These are phyloP conservation scores for Malthinus seriepunctatus DNA, from an alignment of 2,888 invertebrate species.

Conservation along the genomic window DNA sequence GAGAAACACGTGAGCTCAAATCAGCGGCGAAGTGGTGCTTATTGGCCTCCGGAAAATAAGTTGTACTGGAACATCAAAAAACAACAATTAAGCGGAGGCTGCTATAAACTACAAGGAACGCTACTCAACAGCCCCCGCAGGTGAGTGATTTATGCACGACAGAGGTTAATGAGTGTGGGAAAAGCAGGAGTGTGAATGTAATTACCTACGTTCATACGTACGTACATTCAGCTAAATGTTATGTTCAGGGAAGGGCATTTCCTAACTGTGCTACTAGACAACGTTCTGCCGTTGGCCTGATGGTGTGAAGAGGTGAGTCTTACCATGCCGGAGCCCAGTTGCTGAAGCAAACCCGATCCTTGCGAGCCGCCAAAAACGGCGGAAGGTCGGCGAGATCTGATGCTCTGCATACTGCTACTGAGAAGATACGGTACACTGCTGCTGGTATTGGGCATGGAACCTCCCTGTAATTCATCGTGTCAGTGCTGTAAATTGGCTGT, in stretches of 20 bases:
- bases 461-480: conserved; percentile 64
- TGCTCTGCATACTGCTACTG: conserved; percentile 77
- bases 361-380: conserved; percentile 63
- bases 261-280: conserved; percentile 65
- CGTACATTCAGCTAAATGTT: conserved; percentile 63
- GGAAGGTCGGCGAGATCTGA: conserved; percentile 74
- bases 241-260: conserved; percentile 79
- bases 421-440: conserved; percentile 86
- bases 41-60: conserved; percentile 56
- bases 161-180: conserved; percentile 46
- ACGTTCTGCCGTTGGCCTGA: conserved; percentile 58
- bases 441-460: conserved; percentile 88
- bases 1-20: conserved; percentile 36
- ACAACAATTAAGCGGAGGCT: conserved; percentile 48
- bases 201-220: conserved; percentile 44
- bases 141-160: conserved; percentile 50
- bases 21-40: conserved; percentile 48
- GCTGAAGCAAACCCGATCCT: conserved; percentile 72
- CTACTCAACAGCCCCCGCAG: conserved; percentile 51
- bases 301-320: conserved; percentile 71
- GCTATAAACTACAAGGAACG: conserved; percentile 29
- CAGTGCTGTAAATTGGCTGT: conserved; percentile 12
- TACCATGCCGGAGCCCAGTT: conserved; percentile 93
- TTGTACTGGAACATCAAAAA: conserved; percentile 56
- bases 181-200: conserved; percentile 47